phyloP scores from a whole-genome alignment of 2,797 vertebrate genomes.

The Eutrigla gurnardus region DNA sequence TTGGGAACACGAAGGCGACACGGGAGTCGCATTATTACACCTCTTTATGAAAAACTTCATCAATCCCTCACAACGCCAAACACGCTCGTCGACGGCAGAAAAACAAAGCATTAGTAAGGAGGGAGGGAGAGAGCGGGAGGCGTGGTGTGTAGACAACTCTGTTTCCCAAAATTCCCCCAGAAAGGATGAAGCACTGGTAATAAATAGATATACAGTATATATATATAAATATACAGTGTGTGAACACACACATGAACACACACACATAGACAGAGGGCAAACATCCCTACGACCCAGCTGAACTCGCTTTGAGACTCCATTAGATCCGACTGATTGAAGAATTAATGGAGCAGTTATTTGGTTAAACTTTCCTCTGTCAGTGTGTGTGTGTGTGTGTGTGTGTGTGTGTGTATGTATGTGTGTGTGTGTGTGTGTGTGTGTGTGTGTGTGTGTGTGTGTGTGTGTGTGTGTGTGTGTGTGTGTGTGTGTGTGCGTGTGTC shows the following conservation, averaged over 20 bases:
- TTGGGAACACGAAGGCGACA: conserved; percentile 9
- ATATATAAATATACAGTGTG: not conserved
- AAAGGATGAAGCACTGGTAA: conserved; percentile 13
- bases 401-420: conserved; percentile 4
- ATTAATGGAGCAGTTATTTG: conserved; percentile 60
- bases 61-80: conserved; percentile 27
- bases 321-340: conserved; percentile 56
- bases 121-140: conserved; percentile 14
- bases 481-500: conserved; percentile 21
- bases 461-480: conserved; percentile 5
- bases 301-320: conserved; percentile 48
- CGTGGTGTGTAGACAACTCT: conserved; percentile 51
- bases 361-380: conserved; percentile 33
- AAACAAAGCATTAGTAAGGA: conserved; percentile 29
- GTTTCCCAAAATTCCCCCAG: conserved; percentile 34
- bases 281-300: not conserved
- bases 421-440: conserved; percentile 17
- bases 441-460: conserved; percentile 5
- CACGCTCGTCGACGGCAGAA: conserved; percentile 26
- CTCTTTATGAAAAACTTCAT: conserved; percentile 31
- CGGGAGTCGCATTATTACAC: conserved; percentile 14
- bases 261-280: not conserved
- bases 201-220: not conserved
- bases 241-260: conserved; percentile 13
- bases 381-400: conserved; percentile 2